Base-by-base conservation (phyloP, 2,888 invertebrate genomes). In the Nomada goodeniana region DNA sequence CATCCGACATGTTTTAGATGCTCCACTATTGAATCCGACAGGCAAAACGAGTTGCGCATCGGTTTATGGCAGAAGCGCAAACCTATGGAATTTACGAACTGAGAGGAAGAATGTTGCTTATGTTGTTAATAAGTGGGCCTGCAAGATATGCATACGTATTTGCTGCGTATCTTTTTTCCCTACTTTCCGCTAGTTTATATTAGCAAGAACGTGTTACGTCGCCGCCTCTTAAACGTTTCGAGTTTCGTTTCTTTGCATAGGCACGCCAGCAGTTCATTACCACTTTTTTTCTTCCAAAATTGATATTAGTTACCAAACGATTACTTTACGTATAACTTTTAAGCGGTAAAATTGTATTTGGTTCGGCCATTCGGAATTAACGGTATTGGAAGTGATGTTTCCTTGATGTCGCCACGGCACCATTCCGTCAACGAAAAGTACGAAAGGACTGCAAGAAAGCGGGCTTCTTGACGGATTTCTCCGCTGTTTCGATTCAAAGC, bases 21-120 rank as follows among this genome's bases (percentile, higher is more conserved):
- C 69, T 75, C 70, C 67, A 20, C 71, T 75, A 72, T 80, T 72
- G 80, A 76, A 72, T 52, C 68, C 64, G 82, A 82, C 82, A 82
- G 80, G 71, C 70, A 70, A 63, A 71, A 67, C 75, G 76, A 72
- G 76, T 64, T 26, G 57, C 64, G 52, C 68, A 75, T 75, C 29
- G 47, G 65, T 44, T 68, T 68, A 47, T 69, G 76, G 72, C 59
- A 55, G 68, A 57, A 36, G 57, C 23, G 72, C 50, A 53, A 71
- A 57, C 42, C 29, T 10, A 67, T 20, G 60, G 42, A 50, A 76
- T 52, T 60, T 29, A 29, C 50, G n/a, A 64, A 18, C 36, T 13
- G 20, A 67, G 67, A 44, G 26, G 23, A 53, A 23, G 15, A 44
- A 72, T 67, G 44, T 59, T 70, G 26, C 23, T 29, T 26, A 7